phyloP scores from a whole-genome alignment of 2,797 vertebrate species.

The Aphelocoma californica region DNA sequence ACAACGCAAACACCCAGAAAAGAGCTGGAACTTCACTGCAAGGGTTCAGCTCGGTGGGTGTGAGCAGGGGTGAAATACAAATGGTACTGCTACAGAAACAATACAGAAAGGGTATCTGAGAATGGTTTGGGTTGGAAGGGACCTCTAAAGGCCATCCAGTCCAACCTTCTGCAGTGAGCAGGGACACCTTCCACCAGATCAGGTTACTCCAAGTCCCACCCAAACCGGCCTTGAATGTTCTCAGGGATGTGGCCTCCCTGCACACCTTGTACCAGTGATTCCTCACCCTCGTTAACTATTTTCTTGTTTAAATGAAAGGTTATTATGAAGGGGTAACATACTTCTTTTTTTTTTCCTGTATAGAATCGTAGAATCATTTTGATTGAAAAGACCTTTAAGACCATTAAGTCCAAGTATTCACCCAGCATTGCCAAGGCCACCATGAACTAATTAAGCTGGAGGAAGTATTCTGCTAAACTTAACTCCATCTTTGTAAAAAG shows the following conservation, averaged over 20 bases:
- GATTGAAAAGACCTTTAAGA: neutral
- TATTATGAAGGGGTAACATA: neutral
- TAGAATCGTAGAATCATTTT: neutral
- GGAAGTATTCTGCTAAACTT: neutral
- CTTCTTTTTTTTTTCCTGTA: neutral
- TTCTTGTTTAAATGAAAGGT: neutral
- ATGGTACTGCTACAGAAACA: neutral
- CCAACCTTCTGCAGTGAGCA: neutral
- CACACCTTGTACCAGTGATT: neutral
- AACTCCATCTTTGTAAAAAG: neutral
- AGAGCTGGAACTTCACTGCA: neutral
- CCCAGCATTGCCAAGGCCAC: neutral
- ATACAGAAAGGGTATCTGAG: rapidly evolving
- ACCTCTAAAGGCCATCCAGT: neutral
- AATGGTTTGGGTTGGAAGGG: neutral
- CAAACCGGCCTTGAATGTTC: neutral
- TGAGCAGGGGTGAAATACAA: neutral
- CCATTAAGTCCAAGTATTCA: neutral
- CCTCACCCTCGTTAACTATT: neutral
- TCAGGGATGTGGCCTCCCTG: neutral
- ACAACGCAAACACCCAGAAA: neutral
- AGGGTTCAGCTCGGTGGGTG: neutral
- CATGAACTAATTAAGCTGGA: neutral
- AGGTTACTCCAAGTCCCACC: neutral
- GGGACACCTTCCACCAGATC: neutral